A percentile compares a stretch with the other conserved stretches of the same genome.
These are phyloP conservation scores for Bombycilla garrulus DNA, from an alignment of 2,113 vertebrate genomes.

Conservation along the genomic window DNA sequence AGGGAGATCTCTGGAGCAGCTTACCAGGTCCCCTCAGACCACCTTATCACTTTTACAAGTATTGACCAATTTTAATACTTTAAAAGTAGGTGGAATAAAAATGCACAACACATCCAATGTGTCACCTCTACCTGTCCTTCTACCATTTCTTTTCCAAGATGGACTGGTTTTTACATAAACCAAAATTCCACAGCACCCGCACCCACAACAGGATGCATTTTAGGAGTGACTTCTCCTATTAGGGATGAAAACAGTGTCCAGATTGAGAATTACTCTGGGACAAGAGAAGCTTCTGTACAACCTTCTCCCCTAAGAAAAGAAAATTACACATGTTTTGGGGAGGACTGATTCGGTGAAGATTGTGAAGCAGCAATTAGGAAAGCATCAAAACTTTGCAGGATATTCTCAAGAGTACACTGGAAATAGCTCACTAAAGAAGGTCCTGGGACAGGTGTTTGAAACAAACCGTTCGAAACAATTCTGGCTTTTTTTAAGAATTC, in stretches of 20 bases:
- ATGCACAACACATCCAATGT: rapidly evolving
- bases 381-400: neutral
- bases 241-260: neutral
- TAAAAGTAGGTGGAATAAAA: neutral
- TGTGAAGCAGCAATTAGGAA: neutral
- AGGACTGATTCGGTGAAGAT: neutral
- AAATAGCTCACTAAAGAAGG: neutral
- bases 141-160: neutral
- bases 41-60: neutral
- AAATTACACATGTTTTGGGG: neutral
- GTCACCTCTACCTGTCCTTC: neutral
- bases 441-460: neutral
- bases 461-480: neutral
- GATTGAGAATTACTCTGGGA: neutral
- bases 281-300: neutral
- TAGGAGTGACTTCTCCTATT: neutral
- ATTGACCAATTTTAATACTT: neutral
- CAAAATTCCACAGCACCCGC: neutral
- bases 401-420: neutral
- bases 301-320: neutral
- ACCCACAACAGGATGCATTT: neutral
- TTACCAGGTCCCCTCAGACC: neutral
- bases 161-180: neutral
- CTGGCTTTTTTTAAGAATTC: neutral
- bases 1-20: neutral